Base-by-base conservation (phyloP, 2,888 invertebrate genomes). In the Herminia tarsipennalis region DNA sequence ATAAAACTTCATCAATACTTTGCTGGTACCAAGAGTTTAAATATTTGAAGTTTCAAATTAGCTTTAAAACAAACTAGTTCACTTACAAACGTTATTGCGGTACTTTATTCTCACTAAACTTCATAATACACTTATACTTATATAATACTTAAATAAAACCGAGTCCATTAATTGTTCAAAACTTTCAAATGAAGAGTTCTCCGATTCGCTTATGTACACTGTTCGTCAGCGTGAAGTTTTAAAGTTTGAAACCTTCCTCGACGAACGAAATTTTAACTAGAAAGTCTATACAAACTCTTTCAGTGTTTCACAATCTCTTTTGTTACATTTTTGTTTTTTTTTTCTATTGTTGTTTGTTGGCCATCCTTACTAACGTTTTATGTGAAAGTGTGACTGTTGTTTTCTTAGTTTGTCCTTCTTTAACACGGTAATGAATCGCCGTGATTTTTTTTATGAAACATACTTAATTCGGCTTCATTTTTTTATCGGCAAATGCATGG, bases 141-240 rank as follows among this genome's bases (percentile, higher is more conserved):
- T 37, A 40, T 37, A 43, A 32, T 41, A 33, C 37, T 28, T 40
- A 43, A 43, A 27, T 48, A 57, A 35, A 51, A 40, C 36, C 4
- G 44, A 61, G 43, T 43, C 32, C 32, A 39, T 49, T 58, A 62
- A 62, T 62, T 55, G 39, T 49, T 49, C 40, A 17, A 44, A 58
- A 62, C 42, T 62, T 53, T 54, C 37, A 34, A 46, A 44, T 51
- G 42, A 40, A 61, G 27, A 47, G 29, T 50, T 57, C 33, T 43
- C 20, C 13, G 29, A 48, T 48, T 50, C 42, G 20, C 29, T 47
- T 43, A 46, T 41, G 25, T 54, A 54, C 42, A 50, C 46, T 20
- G 29, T 30, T 28, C 30, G 42, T 38, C 35, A 51, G 33, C 16
- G 13, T n/a, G 17, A 35, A 36, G 28, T 36, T 24, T 30, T 32